Evolutionary conservation across 2,888 invertebrate genomes (phyloP), one percentile per base, ranked within the genome.

Genomic region (Gandaritis pyraliata): DNA sequence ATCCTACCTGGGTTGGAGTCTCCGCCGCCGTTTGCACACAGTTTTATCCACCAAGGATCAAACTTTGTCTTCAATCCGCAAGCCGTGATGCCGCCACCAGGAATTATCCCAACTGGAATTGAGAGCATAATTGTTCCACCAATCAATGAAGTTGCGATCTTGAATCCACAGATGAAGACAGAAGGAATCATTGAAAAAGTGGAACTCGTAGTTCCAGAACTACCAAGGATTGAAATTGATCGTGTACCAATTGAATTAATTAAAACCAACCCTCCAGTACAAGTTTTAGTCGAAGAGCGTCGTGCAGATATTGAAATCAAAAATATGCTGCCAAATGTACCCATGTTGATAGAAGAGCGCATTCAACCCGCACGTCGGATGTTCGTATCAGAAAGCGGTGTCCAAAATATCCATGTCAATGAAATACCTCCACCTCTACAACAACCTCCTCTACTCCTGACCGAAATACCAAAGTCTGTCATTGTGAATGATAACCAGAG

Each of bases 51-150:
- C 48, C 74, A 80, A 67, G 81, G 81, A 11, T 77, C 79, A 16
- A 80, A 83, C 61, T 71, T 81, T 39, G 81, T 75, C 60, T 81
- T 81, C 48, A 80, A 83, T 36, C 80, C 83, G 49, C 72, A 76
- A 39, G 58, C 78, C 30, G 47, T 72, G 33, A 47, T 78, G 41
- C 58, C 72, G 45, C 58, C 8, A 33, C 8, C 66, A 65, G 59
- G 43, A 54, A n/a, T 13, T 8, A 54, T 70, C 47, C 69, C 72
- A 41, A 62, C 47, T 15, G 72, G 58, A 38, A 49, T 72, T 8
- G 71, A 73, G 59, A 30, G 50, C 51, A 46, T 72, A 15, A 65
- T 72, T 18, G 48, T 65, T 38, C 46, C 68, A 48, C 55, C 55
- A 41, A 15, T 15, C 39, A 48, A 30, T 6, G 56, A 60, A 29